Conservation (phyloP, 2,797 vertebrate species). For the Peromyscus melanophrys region DNA sequence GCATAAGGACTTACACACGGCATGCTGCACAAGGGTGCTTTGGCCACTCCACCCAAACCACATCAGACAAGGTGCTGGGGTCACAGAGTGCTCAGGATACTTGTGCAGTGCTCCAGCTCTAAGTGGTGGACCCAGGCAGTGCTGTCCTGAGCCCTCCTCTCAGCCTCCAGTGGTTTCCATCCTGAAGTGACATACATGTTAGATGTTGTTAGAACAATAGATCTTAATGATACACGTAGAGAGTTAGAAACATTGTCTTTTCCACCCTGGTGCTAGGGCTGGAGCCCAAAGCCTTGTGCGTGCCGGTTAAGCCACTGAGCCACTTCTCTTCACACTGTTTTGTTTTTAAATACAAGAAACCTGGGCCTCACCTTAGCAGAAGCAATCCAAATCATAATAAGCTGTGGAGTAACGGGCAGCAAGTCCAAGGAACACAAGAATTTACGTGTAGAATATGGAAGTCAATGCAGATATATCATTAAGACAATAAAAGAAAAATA, state of each 20-base stretch:
- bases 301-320: not conserved
- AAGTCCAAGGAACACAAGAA: not conserved
- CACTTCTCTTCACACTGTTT: not conserved
- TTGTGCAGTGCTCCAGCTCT: accelerated
- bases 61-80: not conserved
- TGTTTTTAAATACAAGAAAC: not conserved
- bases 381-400: not conserved
- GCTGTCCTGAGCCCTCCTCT: not conserved
- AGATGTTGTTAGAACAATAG: accelerated
- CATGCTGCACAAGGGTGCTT: accelerated
- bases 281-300: not conserved
- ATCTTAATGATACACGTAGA: not conserved
- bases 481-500: constrained; percentile 45
- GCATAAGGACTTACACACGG: not conserved
- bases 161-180: not conserved
- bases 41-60: accelerated
- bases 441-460: not conserved
- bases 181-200: not conserved
- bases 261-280: not conserved
- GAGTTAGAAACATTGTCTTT: not conserved
- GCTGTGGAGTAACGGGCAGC: not conserved
- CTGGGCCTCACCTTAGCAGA: not conserved
- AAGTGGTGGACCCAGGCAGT: not conserved
- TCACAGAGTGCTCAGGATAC: not conserved
- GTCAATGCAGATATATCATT: not conserved